Evolutionary conservation across 2,888 invertebrate genomes (phyloP).

Genomic region (Caenorhabditis drosophilae): DNA sequence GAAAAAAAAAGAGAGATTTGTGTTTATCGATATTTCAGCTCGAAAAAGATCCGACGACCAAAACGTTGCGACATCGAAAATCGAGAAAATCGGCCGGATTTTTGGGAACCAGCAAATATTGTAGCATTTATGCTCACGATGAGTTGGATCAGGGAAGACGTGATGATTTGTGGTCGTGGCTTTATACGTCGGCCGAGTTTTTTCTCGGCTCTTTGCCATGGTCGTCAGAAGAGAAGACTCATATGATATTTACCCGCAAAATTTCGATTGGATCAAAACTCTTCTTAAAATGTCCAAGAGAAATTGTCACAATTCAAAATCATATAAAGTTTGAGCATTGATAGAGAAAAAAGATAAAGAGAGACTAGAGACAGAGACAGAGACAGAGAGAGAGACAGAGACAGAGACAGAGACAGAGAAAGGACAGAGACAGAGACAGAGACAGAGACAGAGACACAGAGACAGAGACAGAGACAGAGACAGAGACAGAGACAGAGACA

Average conservation of each 20-base stretch:
- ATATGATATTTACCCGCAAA: constrained; percentile 30
- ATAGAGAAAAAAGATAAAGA: no score
- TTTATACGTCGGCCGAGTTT: constrained; percentile 58
- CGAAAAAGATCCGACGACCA: constrained; percentile 9
- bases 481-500: no score
- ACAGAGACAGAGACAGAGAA: no score
- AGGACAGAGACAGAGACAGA: no score
- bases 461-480: no score
- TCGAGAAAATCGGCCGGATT: constrained; percentile 46
- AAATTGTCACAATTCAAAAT: constrained; percentile 37
- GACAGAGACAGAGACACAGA: no score
- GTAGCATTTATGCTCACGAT: constrained; percentile 38
- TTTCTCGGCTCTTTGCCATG: constrained; percentile 44
- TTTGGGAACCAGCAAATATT: constrained; percentile 56
- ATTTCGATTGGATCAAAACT: constrained; percentile 26
- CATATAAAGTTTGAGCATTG: constrained; percentile 43
- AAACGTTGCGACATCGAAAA: constrained; percentile 24
- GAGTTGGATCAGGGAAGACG: constrained; percentile 56
- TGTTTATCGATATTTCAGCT: constrained; percentile 14
- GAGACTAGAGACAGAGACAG: no score
- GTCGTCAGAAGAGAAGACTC: constrained; percentile 29
- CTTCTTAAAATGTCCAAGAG: constrained; percentile 40
- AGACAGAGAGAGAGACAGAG: no score
- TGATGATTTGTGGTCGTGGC: constrained; percentile 62
- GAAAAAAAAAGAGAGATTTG: neutral